These are phyloP conservation scores for Dioctria rufipes DNA, from an alignment of 2,888 invertebrate genomes.

Conservation along the genomic window DNA sequence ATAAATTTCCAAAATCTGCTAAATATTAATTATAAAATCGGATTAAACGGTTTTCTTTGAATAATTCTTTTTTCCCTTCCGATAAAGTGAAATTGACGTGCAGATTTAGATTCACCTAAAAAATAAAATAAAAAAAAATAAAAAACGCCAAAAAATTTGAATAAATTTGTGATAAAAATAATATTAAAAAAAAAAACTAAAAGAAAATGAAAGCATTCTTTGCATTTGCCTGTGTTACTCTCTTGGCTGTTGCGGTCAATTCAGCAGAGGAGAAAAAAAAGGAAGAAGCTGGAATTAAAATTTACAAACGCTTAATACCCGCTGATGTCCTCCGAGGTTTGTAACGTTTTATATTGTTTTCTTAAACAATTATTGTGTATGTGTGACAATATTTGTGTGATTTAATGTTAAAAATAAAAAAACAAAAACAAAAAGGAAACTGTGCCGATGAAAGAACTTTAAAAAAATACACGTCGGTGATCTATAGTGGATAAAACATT, in stretches of 20 bases:
- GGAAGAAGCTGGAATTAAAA: constrained; percentile 75
- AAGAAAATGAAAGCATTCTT: constrained; percentile 61
- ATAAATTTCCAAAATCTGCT: background rate
- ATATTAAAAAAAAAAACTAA: constrained; percentile 42
- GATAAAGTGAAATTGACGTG: constrained; percentile 34
- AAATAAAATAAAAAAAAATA: too few species aligned
- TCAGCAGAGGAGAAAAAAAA: constrained; percentile 67
- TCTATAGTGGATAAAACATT: too few species aligned
- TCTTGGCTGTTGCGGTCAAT: constrained; percentile 72
- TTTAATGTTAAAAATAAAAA: too few species aligned
- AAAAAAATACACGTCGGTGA: too few species aligned
- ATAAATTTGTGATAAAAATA: constrained; percentile 51
- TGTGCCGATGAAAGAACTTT: too few species aligned
- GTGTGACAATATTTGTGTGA: background rate
- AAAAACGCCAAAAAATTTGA: constrained; percentile 50
- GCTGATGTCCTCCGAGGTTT: constrained; percentile 92
- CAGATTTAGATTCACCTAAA: constrained; percentile 1
- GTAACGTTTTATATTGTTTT: constrained; percentile 44
- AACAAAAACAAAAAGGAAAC: background rate
- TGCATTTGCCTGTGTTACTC: constrained; percentile 62
- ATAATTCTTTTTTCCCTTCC: too few species aligned
- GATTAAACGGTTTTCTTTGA: constrained; percentile 11
- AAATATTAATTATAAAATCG: constrained; percentile 8
- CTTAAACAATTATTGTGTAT: background rate
- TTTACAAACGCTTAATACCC: constrained; percentile 87